Conservation (phyloP, 2,888 invertebrate species). For the Rotaria macrura region DNA sequence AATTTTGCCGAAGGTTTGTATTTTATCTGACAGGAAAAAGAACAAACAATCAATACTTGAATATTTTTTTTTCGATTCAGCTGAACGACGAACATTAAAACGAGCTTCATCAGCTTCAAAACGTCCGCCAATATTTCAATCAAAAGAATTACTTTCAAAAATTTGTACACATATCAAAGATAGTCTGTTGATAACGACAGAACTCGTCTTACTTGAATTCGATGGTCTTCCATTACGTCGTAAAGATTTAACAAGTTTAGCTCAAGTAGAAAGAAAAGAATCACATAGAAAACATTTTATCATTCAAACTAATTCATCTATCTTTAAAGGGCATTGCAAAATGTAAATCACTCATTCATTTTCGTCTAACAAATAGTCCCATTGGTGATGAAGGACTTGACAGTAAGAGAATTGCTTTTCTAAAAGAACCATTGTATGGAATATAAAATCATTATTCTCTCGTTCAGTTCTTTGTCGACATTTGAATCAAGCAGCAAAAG, state of each 20-base stretch:
- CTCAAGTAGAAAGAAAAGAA: not conserved
- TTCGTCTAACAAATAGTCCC: not conserved
- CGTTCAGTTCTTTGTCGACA: not conserved
- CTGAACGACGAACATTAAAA: constrained; percentile 1
- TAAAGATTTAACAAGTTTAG: constrained; percentile 6
- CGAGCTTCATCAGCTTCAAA: constrained; percentile 4
- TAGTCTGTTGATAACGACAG: not conserved
- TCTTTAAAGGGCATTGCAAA: not conserved
- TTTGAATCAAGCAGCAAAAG: constrained; percentile 15
- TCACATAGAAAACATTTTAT: not conserved
- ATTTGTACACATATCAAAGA: not conserved
- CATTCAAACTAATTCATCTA: not conserved
- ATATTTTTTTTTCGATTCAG: not conserved
- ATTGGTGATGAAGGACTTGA: constrained; percentile 17
- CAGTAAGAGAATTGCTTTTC: not conserved
- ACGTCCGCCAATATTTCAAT: constrained; percentile 9
- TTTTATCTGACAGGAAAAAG: not conserved
- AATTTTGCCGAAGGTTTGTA: not conserved
- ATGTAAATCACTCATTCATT: not conserved
- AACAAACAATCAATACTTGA: not conserved
- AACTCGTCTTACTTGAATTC: not conserved
- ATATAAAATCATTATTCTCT: not conserved
- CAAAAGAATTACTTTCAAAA: constrained; percentile 3
- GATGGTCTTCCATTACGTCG: constrained; percentile 13
- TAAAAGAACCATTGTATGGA: too few relatives aligned